phyloP scores from a whole-genome alignment of 1,140 invertebrate species.

The Hirudo medicinalis region DNA sequence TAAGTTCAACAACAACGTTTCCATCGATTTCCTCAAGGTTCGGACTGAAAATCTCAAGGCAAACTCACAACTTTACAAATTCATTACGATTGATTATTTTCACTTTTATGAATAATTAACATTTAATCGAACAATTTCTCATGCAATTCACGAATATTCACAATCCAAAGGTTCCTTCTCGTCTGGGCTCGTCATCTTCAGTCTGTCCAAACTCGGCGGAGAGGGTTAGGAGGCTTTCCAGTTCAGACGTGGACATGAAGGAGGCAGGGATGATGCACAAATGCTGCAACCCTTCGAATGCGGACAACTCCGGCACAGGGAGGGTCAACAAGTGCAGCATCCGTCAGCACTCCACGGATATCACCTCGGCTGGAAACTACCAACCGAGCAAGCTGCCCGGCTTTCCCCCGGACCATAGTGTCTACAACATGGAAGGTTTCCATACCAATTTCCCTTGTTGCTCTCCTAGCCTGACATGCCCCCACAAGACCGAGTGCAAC shows the following conservation, averaged over 20 bases:
- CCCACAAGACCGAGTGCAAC: neutral
- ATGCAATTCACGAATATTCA: neutral
- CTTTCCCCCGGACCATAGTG: neutral
- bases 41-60: too few relatives aligned
- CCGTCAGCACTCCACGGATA: neutral
- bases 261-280: neutral
- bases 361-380: neutral
- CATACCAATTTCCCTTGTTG: neutral
- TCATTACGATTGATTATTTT: neutral
- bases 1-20: neutral
- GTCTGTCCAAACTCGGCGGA: neutral
- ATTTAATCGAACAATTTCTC: neutral
- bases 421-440: neutral
- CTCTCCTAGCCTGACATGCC: neutral
- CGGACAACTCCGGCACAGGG: neutral
- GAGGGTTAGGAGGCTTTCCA: neutral
- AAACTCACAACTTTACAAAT: neutral
- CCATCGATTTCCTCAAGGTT: constrained; percentile 6
- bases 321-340: constrained; percentile 22
- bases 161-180: neutral
- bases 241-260: neutral
- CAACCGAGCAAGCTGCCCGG: neutral
- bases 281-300: neutral
- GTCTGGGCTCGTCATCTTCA: neutral
- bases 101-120: neutral